Evolutionary conservation across 2,113 vertebrate genomes (phyloP), one percentile per base, ranked within the genome.

Genomic region (Boleophthalmus pectinirostris): DNA sequence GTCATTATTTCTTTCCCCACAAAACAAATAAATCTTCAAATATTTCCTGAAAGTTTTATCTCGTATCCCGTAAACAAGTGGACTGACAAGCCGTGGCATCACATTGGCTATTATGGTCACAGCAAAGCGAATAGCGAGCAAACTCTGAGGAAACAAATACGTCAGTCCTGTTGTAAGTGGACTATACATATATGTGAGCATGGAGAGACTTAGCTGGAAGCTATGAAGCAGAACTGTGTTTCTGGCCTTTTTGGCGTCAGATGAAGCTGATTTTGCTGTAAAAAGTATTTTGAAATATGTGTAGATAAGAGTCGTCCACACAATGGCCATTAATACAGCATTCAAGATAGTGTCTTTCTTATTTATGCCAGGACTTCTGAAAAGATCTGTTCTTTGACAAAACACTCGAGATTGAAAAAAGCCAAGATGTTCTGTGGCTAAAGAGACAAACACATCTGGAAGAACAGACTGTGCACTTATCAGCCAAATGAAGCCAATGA

Each of bases 191-290:
- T 90, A 93, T 0, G 53, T 83, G 0, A 91, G 68, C 89, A 92
- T 92, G 25, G 87, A 90, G 16, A 93, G 45, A 3, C 90, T 25
- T 54, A 93, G 58, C 85, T 93, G 91, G 1, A 87, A 85, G 0
- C 79, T 87, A 0, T 93, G 91, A 0, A 91, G 88, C 9, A 93
- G 65, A 10, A 92, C 84, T 0, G 92, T 93, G 74, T 90, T 1
- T 47, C 82, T 0, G 89, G 68, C 89, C 90, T 92, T 49, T 87
- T 89, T 29, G 92, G 43, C 7, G 90, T 29, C 57, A 91, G 54
- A 86, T 92, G 91, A 1, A 86, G 82, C 0, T 65, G 5, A 23
- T 63, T 90, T 10, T 80, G 86, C 88, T 0, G 83, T 46, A 3
- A 83, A 85, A 51, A 90, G n/a, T 29, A 92, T 87, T 56, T 74